Percentiles rank a stretch among this genome's conserved stretches.
These are phyloP conservation scores for Petrocephalus zakoni DNA, from an alignment of 2,113 vertebrate genomes.

Conservation along the genomic window DNA sequence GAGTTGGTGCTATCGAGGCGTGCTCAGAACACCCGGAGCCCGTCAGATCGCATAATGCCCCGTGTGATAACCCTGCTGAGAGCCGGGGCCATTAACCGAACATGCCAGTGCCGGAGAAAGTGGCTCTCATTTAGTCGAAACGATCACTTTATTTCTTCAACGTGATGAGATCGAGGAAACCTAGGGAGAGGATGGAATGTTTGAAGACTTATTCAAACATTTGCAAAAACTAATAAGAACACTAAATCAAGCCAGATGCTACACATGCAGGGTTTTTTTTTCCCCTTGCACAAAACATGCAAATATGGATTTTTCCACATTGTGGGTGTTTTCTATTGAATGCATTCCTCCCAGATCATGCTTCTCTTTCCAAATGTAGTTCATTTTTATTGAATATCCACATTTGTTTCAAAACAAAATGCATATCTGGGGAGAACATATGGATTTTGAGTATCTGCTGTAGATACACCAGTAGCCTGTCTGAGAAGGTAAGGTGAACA, in stretches of 20 bases:
- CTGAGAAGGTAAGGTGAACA: not conserved
- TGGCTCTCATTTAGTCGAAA: slow-evolving; percentile 87
- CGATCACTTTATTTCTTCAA: slow-evolving; percentile 89
- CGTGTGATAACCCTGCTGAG: slow-evolving; percentile 84
- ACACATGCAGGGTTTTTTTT: slow-evolving; percentile 47
- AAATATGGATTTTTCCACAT: slow-evolving; percentile 4
- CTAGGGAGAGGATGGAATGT: slow-evolving; percentile 83
- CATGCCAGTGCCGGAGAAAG: slow-evolving; percentile 83
- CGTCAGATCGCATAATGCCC: slow-evolving; percentile 75
- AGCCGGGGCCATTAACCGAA: slow-evolving; percentile 82
- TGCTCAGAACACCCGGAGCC: slow-evolving; percentile 81
- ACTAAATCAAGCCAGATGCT: slow-evolving; percentile 86
- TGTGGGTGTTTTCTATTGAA: slow-evolving; percentile 4
- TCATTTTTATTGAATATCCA: not conserved
- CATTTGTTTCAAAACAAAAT: not conserved
- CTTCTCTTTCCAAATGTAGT: not conserved
- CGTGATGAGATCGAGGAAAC: slow-evolving; percentile 78
- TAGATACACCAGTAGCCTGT: not conserved
- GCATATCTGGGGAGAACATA: not conserved
- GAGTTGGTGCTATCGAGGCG: slow-evolving; percentile 73
- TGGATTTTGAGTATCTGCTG: not conserved
- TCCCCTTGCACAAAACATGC: slow-evolving; percentile 1
- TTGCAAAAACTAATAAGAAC: slow-evolving; percentile 93
- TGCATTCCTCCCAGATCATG: not conserved
- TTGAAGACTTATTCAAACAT: slow-evolving; percentile 94